Evolutionary conservation across 2,113 vertebrate genomes (phyloP).

Genomic region (Chaetops frenatus): DNA sequence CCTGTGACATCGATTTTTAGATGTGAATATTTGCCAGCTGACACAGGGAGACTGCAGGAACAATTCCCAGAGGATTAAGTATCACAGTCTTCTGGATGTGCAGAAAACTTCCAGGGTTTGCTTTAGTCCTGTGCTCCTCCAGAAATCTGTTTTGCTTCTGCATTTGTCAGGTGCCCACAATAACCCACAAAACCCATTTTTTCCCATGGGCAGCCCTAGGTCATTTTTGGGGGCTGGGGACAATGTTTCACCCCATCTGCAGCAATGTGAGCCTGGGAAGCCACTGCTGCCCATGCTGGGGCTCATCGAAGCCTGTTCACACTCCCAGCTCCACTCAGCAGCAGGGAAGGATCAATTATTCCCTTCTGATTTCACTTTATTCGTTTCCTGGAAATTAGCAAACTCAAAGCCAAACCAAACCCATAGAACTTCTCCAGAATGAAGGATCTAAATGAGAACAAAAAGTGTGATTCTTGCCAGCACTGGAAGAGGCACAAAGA

Average conservation of each 20-base stretch:
- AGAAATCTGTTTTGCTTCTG: neutral
- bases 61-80: neutral
- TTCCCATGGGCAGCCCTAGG: neutral
- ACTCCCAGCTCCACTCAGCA: neutral
- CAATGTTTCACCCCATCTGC: neutral
- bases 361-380: neutral
- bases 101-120: neutral
- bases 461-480: neutral
- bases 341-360: neutral
- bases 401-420: neutral
- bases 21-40: neutral
- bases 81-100: neutral
- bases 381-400: neutral
- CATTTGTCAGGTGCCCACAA: neutral
- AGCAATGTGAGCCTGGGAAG: neutral
- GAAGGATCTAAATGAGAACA: neutral
- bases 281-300: neutral
- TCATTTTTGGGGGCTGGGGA: neutral
- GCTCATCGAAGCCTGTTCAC: fast-evolving
- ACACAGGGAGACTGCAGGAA: neutral
- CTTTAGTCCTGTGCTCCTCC: neutral
- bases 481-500: conserved; percentile 4
- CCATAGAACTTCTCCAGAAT: neutral
- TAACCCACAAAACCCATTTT: neutral
- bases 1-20: neutral